Base-by-base conservation (phyloP, 2,797 vertebrate genomes). In the Amphiprion clarkii region DNA sequence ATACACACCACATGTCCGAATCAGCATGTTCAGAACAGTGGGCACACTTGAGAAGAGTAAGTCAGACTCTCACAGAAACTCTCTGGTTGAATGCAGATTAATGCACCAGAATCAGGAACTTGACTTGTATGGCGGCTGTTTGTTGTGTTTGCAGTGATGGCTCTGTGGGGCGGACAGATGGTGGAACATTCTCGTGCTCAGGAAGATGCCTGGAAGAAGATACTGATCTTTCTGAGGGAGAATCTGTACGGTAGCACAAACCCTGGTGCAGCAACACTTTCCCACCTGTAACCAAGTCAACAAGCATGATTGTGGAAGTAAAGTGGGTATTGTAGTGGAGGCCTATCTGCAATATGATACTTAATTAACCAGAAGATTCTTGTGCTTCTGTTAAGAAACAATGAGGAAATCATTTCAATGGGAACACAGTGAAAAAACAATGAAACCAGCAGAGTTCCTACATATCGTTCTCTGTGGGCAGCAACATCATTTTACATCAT, bases 141-240 rank as follows among this genome's bases (percentile, higher is more conserved):
- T 59, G 12, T 13, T 52, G 23, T 74, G 42, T 51, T 62, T 71
- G 29, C 81, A 95, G 95, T 86, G 1, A 39, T 86, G 4, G 54
- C 40, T 16, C 70, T 96, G 29, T 96, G 94, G 94, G 95, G 94
- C 0, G 95, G 94, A 40, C 6, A 7, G 31, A 33, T 4, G 31
- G 31, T 33, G 31, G 31, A 33, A 33, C 31, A 33, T 33, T 33
- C 31, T 33, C 31, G 31, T 33, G 31, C 31, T 33, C 31, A 33
- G 31, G 31, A 33, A 33, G 92, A 95, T 36, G 78, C 94, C 78
- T 95, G 95, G 94, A 86, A 61, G 71, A 95, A 93, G 88, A 88
- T 63, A 1, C 76, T 95, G 74, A 69, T 51, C 19, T 95, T 95
- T 74, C 85, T 95, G 52, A 81, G 73, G 23, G 77, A 93, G 19